phyloP scores from a whole-genome alignment of 2,113 vertebrate genomes.

The Thymallus thymallus region DNA sequence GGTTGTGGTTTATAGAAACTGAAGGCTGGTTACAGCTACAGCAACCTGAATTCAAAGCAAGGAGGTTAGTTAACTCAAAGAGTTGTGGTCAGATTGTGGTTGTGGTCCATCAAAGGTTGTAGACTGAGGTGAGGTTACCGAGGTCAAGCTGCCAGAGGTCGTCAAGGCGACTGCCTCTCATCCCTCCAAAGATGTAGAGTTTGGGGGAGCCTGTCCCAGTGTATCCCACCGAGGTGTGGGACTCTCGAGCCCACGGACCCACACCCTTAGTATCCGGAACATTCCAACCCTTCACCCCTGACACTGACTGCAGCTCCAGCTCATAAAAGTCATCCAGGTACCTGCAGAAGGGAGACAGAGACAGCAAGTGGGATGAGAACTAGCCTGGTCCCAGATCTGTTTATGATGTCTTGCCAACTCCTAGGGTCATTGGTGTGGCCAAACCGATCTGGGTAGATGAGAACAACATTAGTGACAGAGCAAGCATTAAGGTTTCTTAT shows the following conservation, averaged over 20 bases:
- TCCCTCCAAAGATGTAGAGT: constrained; percentile 94
- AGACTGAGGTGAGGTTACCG: constrained; percentile 68
- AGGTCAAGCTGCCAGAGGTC: constrained; percentile 96
- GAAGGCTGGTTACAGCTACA: not conserved
- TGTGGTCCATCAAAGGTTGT: no score
- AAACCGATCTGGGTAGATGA: no score
- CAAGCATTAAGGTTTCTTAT: no score
- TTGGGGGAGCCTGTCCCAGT: constrained; percentile 81
- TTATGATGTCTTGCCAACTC: no score
- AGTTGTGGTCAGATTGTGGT: no score
- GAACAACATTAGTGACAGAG: no score
- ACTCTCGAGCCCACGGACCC: constrained; percentile 88
- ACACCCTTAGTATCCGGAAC: constrained; percentile 86
- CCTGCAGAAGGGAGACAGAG: constrained; percentile 59
- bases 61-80: no score
- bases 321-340: constrained; percentile 95
- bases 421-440: no score
- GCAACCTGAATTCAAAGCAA: not conserved
- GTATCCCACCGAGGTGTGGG: constrained; percentile 86
- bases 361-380: not conserved
- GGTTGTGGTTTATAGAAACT: not conserved
- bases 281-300: constrained; percentile 90
- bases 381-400: no score
- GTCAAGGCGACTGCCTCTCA: constrained; percentile 87
- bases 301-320: constrained; percentile 88